Base-by-base conservation (phyloP, 35 echinoderm and acorn worm species). In the Ptychodera flava region DNA sequence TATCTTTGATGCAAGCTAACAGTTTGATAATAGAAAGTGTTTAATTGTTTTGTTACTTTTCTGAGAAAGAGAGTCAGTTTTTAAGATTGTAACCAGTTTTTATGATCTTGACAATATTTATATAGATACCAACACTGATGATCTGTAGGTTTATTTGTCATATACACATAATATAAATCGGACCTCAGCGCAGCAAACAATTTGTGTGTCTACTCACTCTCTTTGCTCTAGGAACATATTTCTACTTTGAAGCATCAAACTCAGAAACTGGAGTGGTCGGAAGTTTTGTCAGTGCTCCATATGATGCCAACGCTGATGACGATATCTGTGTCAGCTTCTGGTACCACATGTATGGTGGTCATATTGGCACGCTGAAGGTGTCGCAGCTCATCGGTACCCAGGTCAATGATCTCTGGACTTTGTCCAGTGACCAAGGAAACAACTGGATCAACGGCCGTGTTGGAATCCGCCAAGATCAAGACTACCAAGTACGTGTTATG, bases 201-300 rank as follows among this genome's bases (percentile, higher is more conserved):
- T n/a, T n/a, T n/a, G n/a, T n/a, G n/a, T n/a, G n/a, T n/a, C n/a
- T n/a, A n/a, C n/a, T n/a, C n/a, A n/a, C n/a, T n/a, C n/a, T n/a
- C n/a, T n/a, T n/a, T n/a, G n/a, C n/a, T 76, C 22, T 79, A 97
- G 94, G 94, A 30, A 91, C 81, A 35, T 97, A 97, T 45, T 77
- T 97, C 1, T 97, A 88, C 88, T 36, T 93, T 35, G 94, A 97
- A 77, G 88, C 87, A 36, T 87, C 84, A 16, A 36, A 77, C 33
- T 37, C 79, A 27, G 85, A 32, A 28, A 37, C 22, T 30, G 86
- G 89, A 1, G 29, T 84, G 1, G 82, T 90, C 1, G 91, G 91
- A 1, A 76, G 85, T 76, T 80, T 97, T 10, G 80, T 80, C 78
- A 97, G 94, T 84, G 85, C 90, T 32, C 89, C 90, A 77, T 84